Conservation (phyloP, 2,113 vertebrate species). For the Actenoides lindsayi region DNA sequence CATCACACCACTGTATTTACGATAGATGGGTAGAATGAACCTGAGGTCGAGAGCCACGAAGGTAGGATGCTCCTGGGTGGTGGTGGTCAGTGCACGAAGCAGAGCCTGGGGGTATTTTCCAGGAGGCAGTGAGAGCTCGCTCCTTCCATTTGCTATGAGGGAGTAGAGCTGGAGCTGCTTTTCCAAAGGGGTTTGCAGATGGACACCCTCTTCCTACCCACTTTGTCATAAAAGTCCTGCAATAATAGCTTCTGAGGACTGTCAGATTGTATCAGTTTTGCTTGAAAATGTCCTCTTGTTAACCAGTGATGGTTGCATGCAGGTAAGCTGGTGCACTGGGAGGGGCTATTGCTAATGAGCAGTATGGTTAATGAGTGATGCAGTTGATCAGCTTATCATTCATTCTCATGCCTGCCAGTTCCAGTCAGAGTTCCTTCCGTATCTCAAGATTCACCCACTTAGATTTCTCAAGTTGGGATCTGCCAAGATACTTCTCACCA, state of each 20-base stretch:
- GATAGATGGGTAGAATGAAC: background rate
- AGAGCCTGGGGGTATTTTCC: background rate
- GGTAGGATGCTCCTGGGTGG: rapidly evolving
- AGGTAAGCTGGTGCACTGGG: background rate
- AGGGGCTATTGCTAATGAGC: background rate
- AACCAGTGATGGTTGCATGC: background rate
- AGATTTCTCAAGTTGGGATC: background rate
- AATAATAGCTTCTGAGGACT: background rate
- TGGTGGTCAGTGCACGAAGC: background rate
- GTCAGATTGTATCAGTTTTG: background rate
- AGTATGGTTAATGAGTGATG: background rate
- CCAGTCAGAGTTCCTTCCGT: background rate
- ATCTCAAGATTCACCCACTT: background rate
- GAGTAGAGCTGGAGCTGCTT: background rate
- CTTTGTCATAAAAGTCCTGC: background rate
- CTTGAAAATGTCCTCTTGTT: background rate
- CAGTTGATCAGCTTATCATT: too few species aligned
- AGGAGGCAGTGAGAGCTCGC: background rate
- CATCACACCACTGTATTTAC: background rate
- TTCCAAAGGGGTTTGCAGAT: background rate
- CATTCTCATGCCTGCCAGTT: too few species aligned
- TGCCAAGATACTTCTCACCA: background rate
- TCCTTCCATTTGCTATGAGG: background rate
- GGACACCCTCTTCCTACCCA: background rate
- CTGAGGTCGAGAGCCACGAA: background rate